Conservation (phyloP, 2,113 vertebrate genomes). For the Arvicanthis niloticus region DNA sequence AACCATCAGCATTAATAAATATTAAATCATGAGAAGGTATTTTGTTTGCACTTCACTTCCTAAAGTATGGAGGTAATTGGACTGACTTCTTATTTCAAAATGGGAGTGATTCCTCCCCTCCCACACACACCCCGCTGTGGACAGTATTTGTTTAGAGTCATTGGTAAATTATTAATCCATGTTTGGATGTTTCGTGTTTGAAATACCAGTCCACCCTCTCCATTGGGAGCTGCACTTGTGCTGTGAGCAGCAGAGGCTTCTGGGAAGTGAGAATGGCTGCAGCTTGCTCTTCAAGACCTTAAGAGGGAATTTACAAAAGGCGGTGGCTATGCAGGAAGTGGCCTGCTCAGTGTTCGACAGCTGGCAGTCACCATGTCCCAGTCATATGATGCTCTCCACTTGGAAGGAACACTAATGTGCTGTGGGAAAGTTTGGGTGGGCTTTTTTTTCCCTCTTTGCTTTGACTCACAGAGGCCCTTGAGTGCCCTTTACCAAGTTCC, state of each 20-base stretch:
- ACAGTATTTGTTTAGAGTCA: constrained; percentile 75
- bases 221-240: constrained; percentile 81
- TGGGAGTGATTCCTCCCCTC: background rate
- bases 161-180: constrained; percentile 82
- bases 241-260: constrained; percentile 83
- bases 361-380: constrained; percentile 68
- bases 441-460: background rate
- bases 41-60: constrained; percentile 65
- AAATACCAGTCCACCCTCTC: constrained; percentile 86
- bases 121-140: background rate
- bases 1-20: constrained; percentile 53
- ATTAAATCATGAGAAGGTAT: constrained; percentile 11
- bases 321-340: constrained; percentile 67
- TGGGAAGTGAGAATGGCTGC: constrained; percentile 81
- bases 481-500: constrained; percentile 35
- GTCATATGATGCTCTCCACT: constrained; percentile 56
- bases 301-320: constrained; percentile 75
- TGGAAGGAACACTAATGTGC: background rate
- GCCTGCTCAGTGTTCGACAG: constrained; percentile 64
- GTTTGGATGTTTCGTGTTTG: constrained; percentile 80
- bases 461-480: constrained; percentile 40
- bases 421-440: constrained; percentile 77
- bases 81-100: constrained; percentile 36
- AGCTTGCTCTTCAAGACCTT: constrained; percentile 79
- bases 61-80: constrained; percentile 25